A percentile compares a stretch with the other conserved stretches of the same genome.
Conservation (phyloP, 2,797 vertebrate genomes). For the Pagetopsis macropterus region DNA sequence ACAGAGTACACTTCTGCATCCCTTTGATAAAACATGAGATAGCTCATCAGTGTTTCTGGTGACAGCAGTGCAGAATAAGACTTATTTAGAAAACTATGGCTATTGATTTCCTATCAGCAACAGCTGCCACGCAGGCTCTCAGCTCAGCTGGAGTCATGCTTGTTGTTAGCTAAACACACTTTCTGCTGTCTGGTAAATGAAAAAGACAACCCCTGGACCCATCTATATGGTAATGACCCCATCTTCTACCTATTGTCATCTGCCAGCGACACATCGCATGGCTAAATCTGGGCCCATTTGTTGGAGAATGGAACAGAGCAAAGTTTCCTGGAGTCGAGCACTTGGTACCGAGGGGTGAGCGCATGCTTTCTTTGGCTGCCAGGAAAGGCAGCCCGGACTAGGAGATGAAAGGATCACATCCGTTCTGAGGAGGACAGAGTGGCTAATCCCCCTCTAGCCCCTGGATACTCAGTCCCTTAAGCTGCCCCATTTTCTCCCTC, state of each 20-base stretch:
- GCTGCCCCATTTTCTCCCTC: constrained; percentile 80
- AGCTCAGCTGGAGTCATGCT: constrained; percentile 52
- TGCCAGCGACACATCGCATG: constrained; percentile 73
- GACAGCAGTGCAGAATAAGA: constrained; percentile 72
- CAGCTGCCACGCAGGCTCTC: constrained; percentile 63
- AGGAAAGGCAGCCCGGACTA: constrained; percentile 79
- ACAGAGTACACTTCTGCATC: constrained; percentile 49
- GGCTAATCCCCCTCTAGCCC: constrained; percentile 83
- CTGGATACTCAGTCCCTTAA: constrained; percentile 81
- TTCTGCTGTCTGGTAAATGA: constrained; percentile 75
- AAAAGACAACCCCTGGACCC: constrained; percentile 81
- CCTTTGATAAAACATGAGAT: constrained; percentile 58
- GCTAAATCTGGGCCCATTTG: constrained; percentile 76
- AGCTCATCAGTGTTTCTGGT: constrained; percentile 66
- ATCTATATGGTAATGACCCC: constrained; percentile 85
- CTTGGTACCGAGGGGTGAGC: constrained; percentile 70
- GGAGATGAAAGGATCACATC: constrained; percentile 84
- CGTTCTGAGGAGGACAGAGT: constrained; percentile 79
- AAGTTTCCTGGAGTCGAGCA: constrained; percentile 72
- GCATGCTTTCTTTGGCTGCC: constrained; percentile 81
- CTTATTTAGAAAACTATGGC: constrained; percentile 79
- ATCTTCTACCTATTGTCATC: constrained; percentile 75
- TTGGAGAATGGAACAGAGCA: constrained; percentile 61
- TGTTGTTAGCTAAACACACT: constrained; percentile 69
- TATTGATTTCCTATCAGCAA: constrained; percentile 84